phyloP scores from a whole-genome alignment of 2,113 vertebrate species.

The Eudorcas thomsonii region DNA sequence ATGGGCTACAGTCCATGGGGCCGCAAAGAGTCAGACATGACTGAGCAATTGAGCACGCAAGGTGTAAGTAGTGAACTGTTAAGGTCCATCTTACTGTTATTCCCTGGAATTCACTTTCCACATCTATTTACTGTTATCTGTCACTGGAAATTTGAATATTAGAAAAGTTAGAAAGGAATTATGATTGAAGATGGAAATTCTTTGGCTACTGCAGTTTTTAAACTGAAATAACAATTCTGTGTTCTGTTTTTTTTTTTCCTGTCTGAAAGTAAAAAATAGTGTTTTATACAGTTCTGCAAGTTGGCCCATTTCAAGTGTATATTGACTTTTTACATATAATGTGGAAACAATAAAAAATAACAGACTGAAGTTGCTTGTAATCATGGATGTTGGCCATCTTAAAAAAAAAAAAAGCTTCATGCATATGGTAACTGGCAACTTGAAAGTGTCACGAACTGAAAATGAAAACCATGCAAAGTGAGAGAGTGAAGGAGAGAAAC shows the following conservation, averaged over 20 bases:
- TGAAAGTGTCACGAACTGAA: conserved; percentile 57
- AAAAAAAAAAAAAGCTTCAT: conserved; percentile 13
- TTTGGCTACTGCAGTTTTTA: conserved; percentile 53
- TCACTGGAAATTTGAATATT: conserved; percentile 7
- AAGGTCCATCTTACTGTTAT: background rate
- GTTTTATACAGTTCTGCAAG: conserved; percentile 4
- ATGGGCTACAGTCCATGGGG: background rate
- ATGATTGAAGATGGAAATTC: conserved; percentile 49
- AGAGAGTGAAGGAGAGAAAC: background rate
- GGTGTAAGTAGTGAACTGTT: background rate
- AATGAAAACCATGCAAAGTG: conserved; percentile 32
- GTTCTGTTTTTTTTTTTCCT: background rate
- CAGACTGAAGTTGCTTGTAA: conserved; percentile 70
- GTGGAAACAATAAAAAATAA: conserved; percentile 60
- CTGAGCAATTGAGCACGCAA: background rate
- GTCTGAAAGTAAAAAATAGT: conserved; percentile 45
- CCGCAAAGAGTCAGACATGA: background rate
- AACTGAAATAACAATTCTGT: conserved; percentile 11
- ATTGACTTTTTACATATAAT: conserved; percentile 55
- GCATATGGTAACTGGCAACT: conserved; percentile 26
- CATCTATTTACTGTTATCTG: background rate
- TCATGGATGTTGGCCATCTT: conserved; percentile 9
- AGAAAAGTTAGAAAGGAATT: background rate
- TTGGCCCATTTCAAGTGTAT: conserved; percentile 40
- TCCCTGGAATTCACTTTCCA: background rate